Evolutionary conservation across 2,113 vertebrate species (phyloP), one percentile per base, ranked within the genome.

Genomic region (Rhagologus leucostigma): DNA sequence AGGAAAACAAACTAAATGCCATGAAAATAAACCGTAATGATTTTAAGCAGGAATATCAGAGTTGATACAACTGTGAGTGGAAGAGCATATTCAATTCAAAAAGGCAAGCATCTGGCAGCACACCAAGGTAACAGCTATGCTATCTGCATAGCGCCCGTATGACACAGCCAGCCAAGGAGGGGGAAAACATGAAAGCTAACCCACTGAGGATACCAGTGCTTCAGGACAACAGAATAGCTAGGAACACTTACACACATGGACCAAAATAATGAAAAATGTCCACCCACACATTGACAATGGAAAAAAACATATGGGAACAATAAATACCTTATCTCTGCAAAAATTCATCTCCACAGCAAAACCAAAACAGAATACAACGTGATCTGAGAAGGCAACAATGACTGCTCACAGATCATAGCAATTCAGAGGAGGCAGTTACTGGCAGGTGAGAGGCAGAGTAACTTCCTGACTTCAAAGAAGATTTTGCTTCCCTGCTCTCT

Each of bases 11-110:
- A 96, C 63, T 74, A 81, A 82, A 88, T 94, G 87, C 37, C 82
- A 94, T 35, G 91, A 95, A 96, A 94, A 91, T 93, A 91, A 90
- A 94, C 63, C 35, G 6, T 64, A 88, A 75, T 88, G 60, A 94
- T 91, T 59, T 94, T 85, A 94, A 96, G 62, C 64, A 83, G 80
- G 55, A 84, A 59, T 91, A 95, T 77, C 75, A 92, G 59, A 86
- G 47, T 35, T 70, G 79, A 74, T 90, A 80, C 33, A 91, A 95
- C 21, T 52, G 74, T 0, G 0, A 94, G 55, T 64, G 55, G 63
- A 89, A 92, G 35, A 95, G 59, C 50, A 46, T 37, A 57, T 55
- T 93, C 56, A 63, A 30, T 91, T 95, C 81, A 2, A 30, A 89
- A 92, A 95, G 77, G 80, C 92, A 94, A 94, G 73, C 71, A 87